Evolutionary conservation across 2,888 invertebrate species (phyloP).

Genomic region (Amaurobius ferox): DNA sequence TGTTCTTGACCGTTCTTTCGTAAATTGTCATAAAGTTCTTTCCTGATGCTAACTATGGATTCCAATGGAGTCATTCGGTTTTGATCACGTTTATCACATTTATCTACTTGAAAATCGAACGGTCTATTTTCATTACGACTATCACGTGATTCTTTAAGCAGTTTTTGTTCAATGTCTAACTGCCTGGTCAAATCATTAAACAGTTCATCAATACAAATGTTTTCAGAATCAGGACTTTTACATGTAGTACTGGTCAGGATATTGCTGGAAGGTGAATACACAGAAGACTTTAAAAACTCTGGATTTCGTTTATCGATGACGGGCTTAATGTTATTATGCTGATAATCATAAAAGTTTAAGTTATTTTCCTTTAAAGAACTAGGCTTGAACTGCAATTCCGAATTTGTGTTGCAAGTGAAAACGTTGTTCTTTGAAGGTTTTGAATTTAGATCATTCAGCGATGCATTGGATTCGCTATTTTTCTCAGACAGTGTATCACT

Average conservation of each 20-base stretch:
- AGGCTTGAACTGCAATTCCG: background rate
- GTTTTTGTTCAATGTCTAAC: conserved; percentile 50
- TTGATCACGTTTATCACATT: conserved; percentile 14
- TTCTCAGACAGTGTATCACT: conserved; percentile 84
- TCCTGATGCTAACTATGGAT: conserved; percentile 38
- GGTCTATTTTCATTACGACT: background rate
- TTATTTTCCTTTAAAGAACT: conserved; percentile 8
- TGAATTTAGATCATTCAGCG: conserved; percentile 28
- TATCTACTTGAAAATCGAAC: background rate
- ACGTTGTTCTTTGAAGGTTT: background rate
- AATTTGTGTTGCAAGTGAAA: background rate
- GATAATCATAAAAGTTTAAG: background rate
- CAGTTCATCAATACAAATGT: conserved; percentile 47
- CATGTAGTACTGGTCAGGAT: background rate
- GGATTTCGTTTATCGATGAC: background rate
- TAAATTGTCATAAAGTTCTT: conserved; percentile 56
- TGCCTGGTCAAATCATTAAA: conserved; percentile 55
- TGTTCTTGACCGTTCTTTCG: conserved; percentile 19
- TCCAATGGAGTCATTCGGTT: conserved; percentile 7
- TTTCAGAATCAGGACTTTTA: background rate
- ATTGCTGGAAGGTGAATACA: background rate
- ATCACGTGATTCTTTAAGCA: conserved; percentile 38
- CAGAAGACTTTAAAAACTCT: background rate
- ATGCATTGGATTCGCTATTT: conserved; percentile 39
- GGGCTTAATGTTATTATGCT: background rate